These are phyloP conservation scores for Characodon lateralis DNA, from an alignment of 2,797 vertebrate genomes.

Conservation along the genomic window DNA sequence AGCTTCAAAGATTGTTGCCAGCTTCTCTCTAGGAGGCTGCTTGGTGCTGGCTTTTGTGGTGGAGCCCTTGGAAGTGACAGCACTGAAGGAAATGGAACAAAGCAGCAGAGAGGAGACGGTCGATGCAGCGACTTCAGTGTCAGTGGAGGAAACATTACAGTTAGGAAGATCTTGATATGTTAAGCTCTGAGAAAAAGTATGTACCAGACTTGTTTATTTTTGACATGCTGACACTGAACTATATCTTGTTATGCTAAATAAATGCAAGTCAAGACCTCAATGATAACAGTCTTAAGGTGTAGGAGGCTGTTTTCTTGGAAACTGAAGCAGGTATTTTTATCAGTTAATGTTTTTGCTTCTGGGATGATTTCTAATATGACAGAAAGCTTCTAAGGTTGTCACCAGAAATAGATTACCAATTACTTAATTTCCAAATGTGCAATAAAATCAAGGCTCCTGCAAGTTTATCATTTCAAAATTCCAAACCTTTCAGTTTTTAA, in stretches of 20 bases:
- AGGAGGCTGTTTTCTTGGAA: conserved; percentile 38
- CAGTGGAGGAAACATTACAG: conserved; percentile 37
- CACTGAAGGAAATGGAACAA: conserved; percentile 57
- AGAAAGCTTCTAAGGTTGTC: conserved; percentile 48
- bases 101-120: conserved; percentile 43
- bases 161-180: conserved; percentile 36
- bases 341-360: conserved; percentile 36
- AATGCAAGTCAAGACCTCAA: conserved; percentile 16
- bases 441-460: not conserved
- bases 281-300: conserved; percentile 21
- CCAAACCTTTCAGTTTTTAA: not conserved
- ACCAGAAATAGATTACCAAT: conserved; percentile 33
- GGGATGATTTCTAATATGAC: conserved; percentile 40
- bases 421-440: not conserved
- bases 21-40: conserved; percentile 62
- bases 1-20: conserved; percentile 73
- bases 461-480: not conserved
- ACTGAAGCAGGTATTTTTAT: conserved; percentile 21
- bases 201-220: conserved; percentile 44
- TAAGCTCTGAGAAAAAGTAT: conserved; percentile 29
- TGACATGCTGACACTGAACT: conserved; percentile 10
- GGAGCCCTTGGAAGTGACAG: conserved; percentile 56
- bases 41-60: conserved; percentile 48
- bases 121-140: conserved; percentile 45
- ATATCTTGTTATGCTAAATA: conserved; percentile 46